These are phyloP conservation scores for Thysanoteuthis rhombus DNA, from an alignment of 2,888 invertebrate genomes.

Conservation along the genomic window DNA sequence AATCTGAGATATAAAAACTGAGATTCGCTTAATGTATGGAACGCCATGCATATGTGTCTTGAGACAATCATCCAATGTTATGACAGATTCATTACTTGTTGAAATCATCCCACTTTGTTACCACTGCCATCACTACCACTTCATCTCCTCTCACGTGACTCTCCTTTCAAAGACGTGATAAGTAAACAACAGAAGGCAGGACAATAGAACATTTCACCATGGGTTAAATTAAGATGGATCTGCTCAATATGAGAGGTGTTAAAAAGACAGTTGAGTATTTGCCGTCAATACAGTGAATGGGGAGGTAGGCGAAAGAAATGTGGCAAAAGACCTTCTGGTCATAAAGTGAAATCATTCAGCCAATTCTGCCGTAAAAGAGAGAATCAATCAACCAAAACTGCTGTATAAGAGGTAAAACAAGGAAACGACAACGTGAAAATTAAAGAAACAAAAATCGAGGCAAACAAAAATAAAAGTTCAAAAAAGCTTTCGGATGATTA, in stretches of 20 bases:
- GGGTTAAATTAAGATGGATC: neutral
- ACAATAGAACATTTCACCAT: neutral
- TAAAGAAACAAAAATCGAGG: too few species aligned
- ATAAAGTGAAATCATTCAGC: neutral
- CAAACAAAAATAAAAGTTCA: too few species aligned
- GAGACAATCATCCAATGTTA: neutral
- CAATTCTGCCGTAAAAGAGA: too few species aligned
- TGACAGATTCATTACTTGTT: neutral
- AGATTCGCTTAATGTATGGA: neutral
- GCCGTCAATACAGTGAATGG: neutral
- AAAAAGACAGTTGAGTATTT: neutral
- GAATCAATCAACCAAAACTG: too few species aligned
- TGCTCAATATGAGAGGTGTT: neutral
- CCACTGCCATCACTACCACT: neutral
- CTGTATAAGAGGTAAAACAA: too few species aligned
- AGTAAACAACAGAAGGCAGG: neutral
- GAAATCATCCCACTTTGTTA: neutral
- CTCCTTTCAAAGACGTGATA: neutral
- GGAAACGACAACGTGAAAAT: too few species aligned
- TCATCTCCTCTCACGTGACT: neutral
- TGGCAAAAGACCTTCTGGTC: neutral
- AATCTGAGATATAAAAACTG: too few species aligned
- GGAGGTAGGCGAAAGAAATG: neutral
- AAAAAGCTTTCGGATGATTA: too few species aligned
- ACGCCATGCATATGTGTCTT: neutral